Evolutionary conservation across 2,888 invertebrate genomes (phyloP), one percentile per base, ranked within the genome.

Genomic region (Hirtodrosophila cameraria): DNA sequence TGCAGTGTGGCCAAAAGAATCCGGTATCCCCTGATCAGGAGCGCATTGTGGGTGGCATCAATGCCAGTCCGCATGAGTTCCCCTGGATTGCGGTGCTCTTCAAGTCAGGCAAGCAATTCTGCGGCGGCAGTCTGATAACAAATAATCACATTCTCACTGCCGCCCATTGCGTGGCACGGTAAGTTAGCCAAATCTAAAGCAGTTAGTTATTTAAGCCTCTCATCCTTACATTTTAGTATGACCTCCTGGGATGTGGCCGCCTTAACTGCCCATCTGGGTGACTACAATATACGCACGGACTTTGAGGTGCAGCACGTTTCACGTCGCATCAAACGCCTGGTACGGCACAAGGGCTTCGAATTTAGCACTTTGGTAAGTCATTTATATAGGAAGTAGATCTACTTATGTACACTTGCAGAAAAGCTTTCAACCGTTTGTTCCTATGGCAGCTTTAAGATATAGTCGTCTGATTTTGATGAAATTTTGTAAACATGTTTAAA

Each of bases 81-180:
- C 97, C 97, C 4, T 95, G 96, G 96, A 94, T 95, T 23, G 96
- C 94, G 1, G 96, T 95, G 1, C 91, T 97, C 27, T 96, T 97
- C 89, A 96, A 96, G 88, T 93, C 93, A 4, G 96, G 96, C 11
- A 93, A 96, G 25, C 96, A 97, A 89, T 97, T 97, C 90, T 97
- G 97, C 88, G 97, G 97, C 1, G 97, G 97, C 7, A 96, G 96
- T 0, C 92, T 97, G 36, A 95, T 97, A 65, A 96, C 97, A 82
- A 93, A 94, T 18, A 81, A 54, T 52, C 96, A 97, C 86, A 94
- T 97, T 42, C 91, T 97, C 9, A 95, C 97, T 1, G 96, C 97
- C 2, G 97, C 97, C 1, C 97, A 97, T 91, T 97, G 97, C 89
- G 96, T 97, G 18, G 96, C 96, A 23, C 95, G 96, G 97, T 97